Evolutionary conservation across 2,888 invertebrate genomes (phyloP).

Genomic region (Busseola fusca): DNA sequence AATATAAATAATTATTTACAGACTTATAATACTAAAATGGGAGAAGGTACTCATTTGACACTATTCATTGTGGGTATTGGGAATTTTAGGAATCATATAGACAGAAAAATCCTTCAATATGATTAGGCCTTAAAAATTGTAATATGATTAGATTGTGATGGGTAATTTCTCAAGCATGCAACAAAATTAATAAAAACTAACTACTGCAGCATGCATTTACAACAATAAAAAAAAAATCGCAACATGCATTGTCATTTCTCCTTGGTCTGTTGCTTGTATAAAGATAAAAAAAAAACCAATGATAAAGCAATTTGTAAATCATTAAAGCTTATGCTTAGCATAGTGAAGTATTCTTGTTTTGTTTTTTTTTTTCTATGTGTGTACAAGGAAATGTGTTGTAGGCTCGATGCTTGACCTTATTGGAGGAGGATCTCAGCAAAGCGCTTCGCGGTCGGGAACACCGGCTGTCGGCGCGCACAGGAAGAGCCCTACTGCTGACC

Average conservation of each 20-base stretch:
- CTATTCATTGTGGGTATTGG: not conserved
- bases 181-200: slow-evolving; percentile 23
- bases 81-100: not conserved
- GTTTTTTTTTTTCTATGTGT: slow-evolving; percentile 7
- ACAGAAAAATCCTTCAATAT: no score
- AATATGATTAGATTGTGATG: slow-evolving; percentile 3
- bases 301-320: slow-evolving; percentile 39
- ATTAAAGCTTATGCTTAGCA: slow-evolving; percentile 54
- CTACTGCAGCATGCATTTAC: slow-evolving; percentile 31
- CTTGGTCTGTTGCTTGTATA: slow-evolving; percentile 86
- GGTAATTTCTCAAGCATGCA: slow-evolving; percentile 12
- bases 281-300: slow-evolving; percentile 23
- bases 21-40: not conserved
- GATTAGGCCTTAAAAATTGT: no score
- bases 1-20: not conserved
- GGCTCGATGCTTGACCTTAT: slow-evolving; percentile 92
- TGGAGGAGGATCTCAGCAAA: slow-evolving; percentile 89
- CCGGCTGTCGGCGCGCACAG: slow-evolving; percentile 92
- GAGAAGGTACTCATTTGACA: not conserved
- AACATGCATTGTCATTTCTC: slow-evolving; percentile 76
- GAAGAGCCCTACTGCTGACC: slow-evolving; percentile 96
- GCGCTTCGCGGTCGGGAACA: slow-evolving; percentile 93
- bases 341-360: slow-evolving; percentile 15
- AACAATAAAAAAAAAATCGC: slow-evolving; percentile 76
- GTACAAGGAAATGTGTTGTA: slow-evolving; percentile 60